Conservation (phyloP, 2,888 invertebrate species). For the Conus canariensis region DNA sequence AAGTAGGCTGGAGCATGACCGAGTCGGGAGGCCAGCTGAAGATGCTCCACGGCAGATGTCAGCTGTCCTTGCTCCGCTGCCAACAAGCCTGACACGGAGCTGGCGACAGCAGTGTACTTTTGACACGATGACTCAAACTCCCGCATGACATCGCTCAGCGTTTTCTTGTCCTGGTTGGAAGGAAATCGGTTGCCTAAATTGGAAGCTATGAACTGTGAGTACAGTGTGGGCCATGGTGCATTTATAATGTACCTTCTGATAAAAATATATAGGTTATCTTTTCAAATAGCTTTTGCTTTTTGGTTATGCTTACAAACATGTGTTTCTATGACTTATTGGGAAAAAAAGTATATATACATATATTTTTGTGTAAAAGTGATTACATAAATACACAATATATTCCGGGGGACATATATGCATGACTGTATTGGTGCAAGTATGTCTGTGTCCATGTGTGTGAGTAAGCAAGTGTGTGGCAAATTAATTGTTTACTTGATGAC, state of each 20-base stretch:
- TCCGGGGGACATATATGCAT: no score
- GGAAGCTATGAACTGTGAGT: no score
- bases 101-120: slow-evolving; percentile 62
- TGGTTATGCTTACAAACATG: no score
- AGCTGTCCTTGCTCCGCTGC: slow-evolving; percentile 60
- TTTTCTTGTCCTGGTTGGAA: slow-evolving; percentile 44
- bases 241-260: neutral
- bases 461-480: no score
- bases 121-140: slow-evolving; percentile 65
- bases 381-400: no score
- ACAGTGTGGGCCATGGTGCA: neutral
- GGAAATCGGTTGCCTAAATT: neutral
- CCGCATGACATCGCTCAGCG: slow-evolving; percentile 59
- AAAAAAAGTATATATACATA: no score
- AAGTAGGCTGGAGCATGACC: slow-evolving; percentile 81
- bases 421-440: no score
- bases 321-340: no score
- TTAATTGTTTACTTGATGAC: no score
- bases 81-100: slow-evolving; percentile 63
- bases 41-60: slow-evolving; percentile 59
- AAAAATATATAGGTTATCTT: neutral
- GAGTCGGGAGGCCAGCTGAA: slow-evolving; percentile 72
- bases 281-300: no score
- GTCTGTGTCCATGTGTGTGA: no score
- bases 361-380: no score